Evolutionary conservation across 2,113 vertebrate genomes (phyloP).

Genomic region (Dipodomys ordii): DNA sequence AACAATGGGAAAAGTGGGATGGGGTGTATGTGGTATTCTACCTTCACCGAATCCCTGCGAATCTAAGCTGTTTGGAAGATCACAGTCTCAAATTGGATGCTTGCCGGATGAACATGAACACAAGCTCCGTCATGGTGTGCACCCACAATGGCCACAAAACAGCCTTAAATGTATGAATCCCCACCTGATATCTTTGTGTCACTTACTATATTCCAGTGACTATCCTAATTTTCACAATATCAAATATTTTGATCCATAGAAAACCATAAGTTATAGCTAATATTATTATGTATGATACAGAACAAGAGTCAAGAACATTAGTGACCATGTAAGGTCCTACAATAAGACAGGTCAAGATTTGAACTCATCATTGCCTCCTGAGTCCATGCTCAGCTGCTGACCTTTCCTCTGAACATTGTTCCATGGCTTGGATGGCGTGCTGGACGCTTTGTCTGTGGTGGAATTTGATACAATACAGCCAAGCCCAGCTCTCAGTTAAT

Average conservation of each 20-base stretch:
- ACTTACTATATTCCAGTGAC: not conserved
- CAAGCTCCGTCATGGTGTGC: not conserved
- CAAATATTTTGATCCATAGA: not conserved
- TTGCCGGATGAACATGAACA: not conserved
- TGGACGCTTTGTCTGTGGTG: not conserved
- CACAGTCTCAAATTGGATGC: not conserved
- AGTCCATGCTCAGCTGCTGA: not conserved
- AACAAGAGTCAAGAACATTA: not conserved
- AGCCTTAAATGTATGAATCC: not conserved
- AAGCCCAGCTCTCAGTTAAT: not conserved
- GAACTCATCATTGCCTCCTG: not conserved
- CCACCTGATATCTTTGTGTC: not conserved
- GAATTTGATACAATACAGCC: too few relatives aligned
- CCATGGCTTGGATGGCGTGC: fast-evolving
- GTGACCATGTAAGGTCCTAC: not conserved
- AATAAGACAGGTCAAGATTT: not conserved
- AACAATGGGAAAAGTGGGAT: not conserved
- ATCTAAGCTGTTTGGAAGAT: too few relatives aligned
- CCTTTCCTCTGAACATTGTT: not conserved
- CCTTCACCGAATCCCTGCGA: not conserved
- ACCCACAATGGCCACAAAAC: not conserved
- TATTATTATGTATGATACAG: not conserved
- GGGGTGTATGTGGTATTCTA: not conserved
- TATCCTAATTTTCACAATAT: not conserved
- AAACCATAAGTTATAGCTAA: not conserved